Percentiles rank a stretch among this genome's conserved stretches.
Conservation (phyloP, 2,797 vertebrate species). For the Ciconia nigra region DNA sequence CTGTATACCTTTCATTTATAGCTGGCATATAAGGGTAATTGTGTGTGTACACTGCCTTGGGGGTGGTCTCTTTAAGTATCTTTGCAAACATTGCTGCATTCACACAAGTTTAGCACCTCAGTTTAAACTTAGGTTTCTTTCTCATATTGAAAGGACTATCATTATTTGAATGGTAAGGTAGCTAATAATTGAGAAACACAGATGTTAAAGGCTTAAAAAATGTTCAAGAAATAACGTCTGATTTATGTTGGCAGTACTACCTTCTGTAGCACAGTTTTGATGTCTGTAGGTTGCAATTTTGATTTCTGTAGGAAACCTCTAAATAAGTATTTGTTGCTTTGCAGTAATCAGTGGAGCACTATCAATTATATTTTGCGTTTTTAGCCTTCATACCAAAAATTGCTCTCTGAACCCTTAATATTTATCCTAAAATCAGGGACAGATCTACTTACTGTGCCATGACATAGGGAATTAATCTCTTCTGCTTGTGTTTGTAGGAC, state of each 20-base stretch:
- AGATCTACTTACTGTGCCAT: not conserved
- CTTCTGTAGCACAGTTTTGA: not conserved
- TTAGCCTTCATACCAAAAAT: not conserved
- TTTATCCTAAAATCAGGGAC: not conserved
- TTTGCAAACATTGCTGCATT: not conserved
- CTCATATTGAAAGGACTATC: not conserved
- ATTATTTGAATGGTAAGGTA: not conserved
- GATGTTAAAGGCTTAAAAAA: not conserved
- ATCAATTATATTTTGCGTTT: not conserved
- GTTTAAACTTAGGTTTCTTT: not conserved
- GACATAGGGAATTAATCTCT: not conserved
- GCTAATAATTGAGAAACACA: not conserved
- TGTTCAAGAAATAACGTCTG: not conserved
- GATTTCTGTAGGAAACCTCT: not conserved
- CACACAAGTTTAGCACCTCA: not conserved
- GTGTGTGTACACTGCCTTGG: not conserved
- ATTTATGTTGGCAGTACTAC: not conserved
- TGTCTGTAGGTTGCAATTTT: not conserved
- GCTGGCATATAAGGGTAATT: not conserved
- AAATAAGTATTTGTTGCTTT: not conserved
- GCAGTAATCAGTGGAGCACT: not conserved
- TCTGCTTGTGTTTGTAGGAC: slow-evolving; percentile 71
- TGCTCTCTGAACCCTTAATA: not conserved
- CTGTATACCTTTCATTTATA: not conserved
- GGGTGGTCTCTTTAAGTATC: not conserved